Conservation (phyloP, 2,888 invertebrate species). For the Leucoptera coffeella region DNA sequence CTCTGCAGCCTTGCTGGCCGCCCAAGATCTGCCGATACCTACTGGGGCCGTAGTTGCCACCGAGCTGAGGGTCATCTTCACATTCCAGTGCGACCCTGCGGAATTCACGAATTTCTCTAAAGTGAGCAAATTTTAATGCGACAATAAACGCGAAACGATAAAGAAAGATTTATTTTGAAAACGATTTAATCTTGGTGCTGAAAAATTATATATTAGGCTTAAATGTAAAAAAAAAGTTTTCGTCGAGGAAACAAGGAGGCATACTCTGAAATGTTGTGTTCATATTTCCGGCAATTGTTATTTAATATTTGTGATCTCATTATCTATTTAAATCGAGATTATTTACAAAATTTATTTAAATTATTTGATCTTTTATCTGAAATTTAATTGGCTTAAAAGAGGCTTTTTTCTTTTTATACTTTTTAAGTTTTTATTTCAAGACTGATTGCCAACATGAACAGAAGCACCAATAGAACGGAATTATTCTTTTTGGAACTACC, state of each 20-base stretch:
- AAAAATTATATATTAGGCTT: conserved; percentile 54
- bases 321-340: conserved; percentile 50
- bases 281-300: conserved; percentile 45
- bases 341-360: conserved; percentile 20
- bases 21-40: no score
- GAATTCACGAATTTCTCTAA: conserved; percentile 29
- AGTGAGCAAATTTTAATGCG: conserved; percentile 40
- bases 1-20: no score
- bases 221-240: conserved; percentile 45
- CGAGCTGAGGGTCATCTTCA: no score
- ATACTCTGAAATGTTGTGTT: conserved; percentile 47
- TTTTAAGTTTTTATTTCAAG: conserved; percentile 32
- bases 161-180: conserved; percentile 48
- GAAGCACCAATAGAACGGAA: conserved; percentile 34
- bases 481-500: conserved; percentile 13
- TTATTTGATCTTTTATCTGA: conserved; percentile 28
- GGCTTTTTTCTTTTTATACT: conserved; percentile 30
- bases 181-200: conserved; percentile 45
- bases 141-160: conserved; percentile 51
- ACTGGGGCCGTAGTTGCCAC: no score
- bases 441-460: conserved; percentile 28
- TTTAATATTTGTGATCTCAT: conserved; percentile 50
- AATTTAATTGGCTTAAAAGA: conserved; percentile 49
- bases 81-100: conserved; percentile 34
- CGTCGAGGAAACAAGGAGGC: conserved; percentile 50